Evolutionary conservation across 1,140 invertebrate genomes (phyloP).

Genomic region (Heterodera schachtii): DNA sequence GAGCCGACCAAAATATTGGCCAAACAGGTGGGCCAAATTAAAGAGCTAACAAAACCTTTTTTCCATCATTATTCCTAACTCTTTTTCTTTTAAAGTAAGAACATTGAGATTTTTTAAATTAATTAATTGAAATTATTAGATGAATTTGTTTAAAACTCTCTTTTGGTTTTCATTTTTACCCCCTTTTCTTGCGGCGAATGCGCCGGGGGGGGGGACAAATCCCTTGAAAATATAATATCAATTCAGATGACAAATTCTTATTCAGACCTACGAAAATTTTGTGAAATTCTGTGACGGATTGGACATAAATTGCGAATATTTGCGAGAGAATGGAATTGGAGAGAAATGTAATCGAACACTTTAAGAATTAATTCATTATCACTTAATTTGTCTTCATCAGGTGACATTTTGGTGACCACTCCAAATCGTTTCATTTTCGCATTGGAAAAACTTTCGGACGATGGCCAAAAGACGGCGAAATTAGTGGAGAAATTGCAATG

Average conservation of each 20-base stretch:
- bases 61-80: too few species aligned
- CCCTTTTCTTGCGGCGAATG: too few species aligned
- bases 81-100: too few species aligned
- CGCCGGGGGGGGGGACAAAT: too few species aligned
- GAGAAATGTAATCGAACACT: neutral
- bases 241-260: constrained; percentile 26
- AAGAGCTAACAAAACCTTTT: too few species aligned
- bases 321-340: constrained; percentile 18
- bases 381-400: constrained; percentile 32
- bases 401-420: constrained; percentile 86
- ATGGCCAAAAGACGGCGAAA: constrained; percentile 12
- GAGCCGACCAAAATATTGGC: constrained; percentile 90
- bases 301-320: constrained; percentile 37
- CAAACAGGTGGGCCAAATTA: constrained; percentile 75
- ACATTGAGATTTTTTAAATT: too few species aligned
- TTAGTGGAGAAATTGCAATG: constrained; percentile 42
- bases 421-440: constrained; percentile 89
- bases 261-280: constrained; percentile 56
- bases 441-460: constrained; percentile 72
- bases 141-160: too few species aligned
- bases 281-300: constrained; percentile 48
- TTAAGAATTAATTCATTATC: constrained; percentile 2
- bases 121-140: too few species aligned
- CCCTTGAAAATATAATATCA: constrained; percentile 2
- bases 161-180: too few species aligned